phyloP scores from a whole-genome alignment of 2,888 invertebrate species.

The Napeogenes inachia region DNA sequence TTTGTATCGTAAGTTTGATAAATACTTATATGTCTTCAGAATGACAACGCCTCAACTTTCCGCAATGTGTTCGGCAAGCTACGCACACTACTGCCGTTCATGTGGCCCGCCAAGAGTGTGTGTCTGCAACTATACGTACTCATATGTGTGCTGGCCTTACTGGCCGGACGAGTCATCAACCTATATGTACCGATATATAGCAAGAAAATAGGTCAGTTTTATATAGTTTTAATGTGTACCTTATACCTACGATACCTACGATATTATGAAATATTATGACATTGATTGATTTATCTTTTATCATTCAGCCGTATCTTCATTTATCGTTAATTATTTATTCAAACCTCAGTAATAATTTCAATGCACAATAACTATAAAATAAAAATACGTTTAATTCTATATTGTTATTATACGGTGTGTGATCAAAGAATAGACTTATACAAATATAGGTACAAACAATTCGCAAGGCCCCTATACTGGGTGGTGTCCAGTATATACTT shows the following conservation, averaged over 20 bases:
- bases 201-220: constrained; percentile 88
- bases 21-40: constrained; percentile 39
- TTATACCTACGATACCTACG: not conserved
- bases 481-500: too few species aligned
- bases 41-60: constrained; percentile 85
- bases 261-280: constrained; percentile 1
- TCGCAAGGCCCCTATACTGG: too few species aligned
- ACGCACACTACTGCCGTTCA: constrained; percentile 88
- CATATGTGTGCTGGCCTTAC: constrained; percentile 86
- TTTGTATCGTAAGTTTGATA: not conserved
- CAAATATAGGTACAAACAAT: too few species aligned
- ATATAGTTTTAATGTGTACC: not conserved
- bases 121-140: constrained; percentile 89
- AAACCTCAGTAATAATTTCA: too few species aligned
- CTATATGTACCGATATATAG: constrained; percentile 95
- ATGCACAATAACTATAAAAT: too few species aligned
- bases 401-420: too few species aligned
- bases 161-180: constrained; percentile 90
- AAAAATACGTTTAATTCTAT: too few species aligned
- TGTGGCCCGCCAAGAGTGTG: constrained; percentile 93
- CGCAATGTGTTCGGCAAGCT: constrained; percentile 87
- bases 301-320: too few species aligned
- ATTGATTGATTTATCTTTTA: too few species aligned
- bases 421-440: too few species aligned
- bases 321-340: too few species aligned